These are phyloP conservation scores for Campoletis sonorensis DNA, from an alignment of 1,140 invertebrate species.

Conservation along the genomic window DNA sequence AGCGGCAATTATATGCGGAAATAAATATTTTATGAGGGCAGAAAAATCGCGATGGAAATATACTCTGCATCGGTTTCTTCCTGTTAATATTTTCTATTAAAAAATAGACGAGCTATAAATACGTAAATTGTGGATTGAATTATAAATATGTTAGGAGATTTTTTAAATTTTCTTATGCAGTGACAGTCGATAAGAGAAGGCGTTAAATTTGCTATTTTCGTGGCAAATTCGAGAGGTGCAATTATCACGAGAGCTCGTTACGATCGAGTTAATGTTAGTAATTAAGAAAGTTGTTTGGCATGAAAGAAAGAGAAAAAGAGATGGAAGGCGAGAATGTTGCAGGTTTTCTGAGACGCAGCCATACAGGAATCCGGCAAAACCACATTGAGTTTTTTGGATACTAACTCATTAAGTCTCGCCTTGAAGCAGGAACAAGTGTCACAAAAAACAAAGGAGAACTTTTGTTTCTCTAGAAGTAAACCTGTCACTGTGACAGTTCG, in stretches of 20 bases:
- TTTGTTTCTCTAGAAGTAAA: no score
- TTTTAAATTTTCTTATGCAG: background rate
- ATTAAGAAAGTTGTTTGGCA: slow-evolving; percentile 72
- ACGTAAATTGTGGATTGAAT: no score
- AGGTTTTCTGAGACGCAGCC: slow-evolving; percentile 54
- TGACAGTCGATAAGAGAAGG: background rate
- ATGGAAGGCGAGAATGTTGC: slow-evolving; percentile 49
- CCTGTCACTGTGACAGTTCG: no score
- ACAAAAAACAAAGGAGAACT: no score
- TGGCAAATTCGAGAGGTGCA: slow-evolving; percentile 47
- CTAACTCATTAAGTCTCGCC: slow-evolving; percentile 11
- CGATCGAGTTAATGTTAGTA: slow-evolving; percentile 75
- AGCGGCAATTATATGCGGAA: background rate
- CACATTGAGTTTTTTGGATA: slow-evolving; percentile 22
- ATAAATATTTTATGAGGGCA: no score
- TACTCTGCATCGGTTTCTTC: no score
- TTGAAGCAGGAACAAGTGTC: no score
- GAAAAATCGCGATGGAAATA: no score
- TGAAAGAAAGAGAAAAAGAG: background rate
- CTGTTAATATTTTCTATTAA: no score
- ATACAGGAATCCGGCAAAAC: slow-evolving; percentile 64
- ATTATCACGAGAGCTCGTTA: slow-evolving; percentile 70
- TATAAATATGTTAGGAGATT: no score
- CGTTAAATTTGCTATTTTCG: background rate
- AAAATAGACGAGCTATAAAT: no score